Evolutionary conservation across 2,113 vertebrate species (phyloP), one percentile per base, ranked within the genome.

Genomic region (Ondatra zibethicus): DNA sequence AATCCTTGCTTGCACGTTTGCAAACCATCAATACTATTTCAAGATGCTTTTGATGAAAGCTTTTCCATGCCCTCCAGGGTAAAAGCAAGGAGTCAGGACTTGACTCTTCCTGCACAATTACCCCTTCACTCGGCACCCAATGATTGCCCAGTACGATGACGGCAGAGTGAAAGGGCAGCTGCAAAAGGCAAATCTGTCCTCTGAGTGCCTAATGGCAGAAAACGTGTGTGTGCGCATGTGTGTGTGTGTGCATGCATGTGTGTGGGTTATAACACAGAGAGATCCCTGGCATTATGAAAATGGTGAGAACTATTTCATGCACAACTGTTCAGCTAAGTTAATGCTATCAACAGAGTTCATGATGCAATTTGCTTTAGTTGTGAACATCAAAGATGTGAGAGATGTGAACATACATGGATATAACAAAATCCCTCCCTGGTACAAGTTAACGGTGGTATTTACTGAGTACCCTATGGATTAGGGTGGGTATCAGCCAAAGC

Each of bases 31-130:
- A 91, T 61, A 50, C 23, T 96, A 91, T 78, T 58, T 95, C 88
- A 61, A 88, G 90, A 93, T 70, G 76, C 25, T 95, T 95, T 91
- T 92, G 65, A 75, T 50, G 63, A 91, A 93, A 95, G 76, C 84
- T 47, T 68, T 90, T 82, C 86, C 76, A 42, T 88, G 61, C 68
- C 70, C 84, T 87, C 55, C 86, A 68, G 27, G 65, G 42, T 92
- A 82, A 95, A 47, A 90, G 66, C 61, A 93, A 93, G 85, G 66
- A 98, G 95, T 75, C 21, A 68, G 33, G 17, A 89, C 86, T 84
- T 78, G 42, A 88, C 16, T 95, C 47, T 94, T 77, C 96, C 91
- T 94, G 77, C 6, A 78, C 52, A 96, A 92, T 95, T 95, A 89
- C 89, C 58, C 27, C 61, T 42, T 92, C 39, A 77, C 23, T 91